Base-by-base conservation (phyloP, 1,140 invertebrate genomes). In the Conopomorpha cramerella region DNA sequence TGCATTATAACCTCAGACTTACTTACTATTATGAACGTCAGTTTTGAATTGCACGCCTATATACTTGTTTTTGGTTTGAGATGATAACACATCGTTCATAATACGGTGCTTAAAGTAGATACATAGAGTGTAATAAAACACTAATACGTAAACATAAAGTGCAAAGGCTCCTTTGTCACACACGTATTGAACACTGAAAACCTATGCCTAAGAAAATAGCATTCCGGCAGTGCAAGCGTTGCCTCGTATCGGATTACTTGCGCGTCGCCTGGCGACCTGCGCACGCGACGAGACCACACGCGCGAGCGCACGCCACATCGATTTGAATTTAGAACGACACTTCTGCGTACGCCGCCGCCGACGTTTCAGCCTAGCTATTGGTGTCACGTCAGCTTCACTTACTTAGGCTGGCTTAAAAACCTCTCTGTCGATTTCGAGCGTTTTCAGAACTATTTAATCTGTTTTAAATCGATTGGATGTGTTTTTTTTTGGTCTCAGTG, bases 221-320 rank as follows among this genome's bases (percentile, higher is more conserved):
- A 49, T 45, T 43, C 56, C 71, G 71, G 71, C 68, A 56, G 49
- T 43, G 37, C 47, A 46, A 63, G 51, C 48, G 50, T 48, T 34
- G 58, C 55, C 64, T 62, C 65, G 65, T 74, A 71, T 74, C 70
- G 61, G 56, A 65, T 74, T 74, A 71, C 70, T 54, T 63, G 57
- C 66, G 64, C 63, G 66, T 70, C 65, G 57, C 66, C 70, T 64
- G 55, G 63, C 64, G 68, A 67, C 65, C 18, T 19, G 36, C 36
- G 36, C 36, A 73, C 68, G 68, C 66, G 68, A 71, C 64, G 57
- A 47, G 70, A 71, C 70, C 66, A 74, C 66, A 71, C 70, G 55
- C 64, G 50, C 64, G 65, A 55, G 61, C 66, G 68, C 63, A 67
- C 65, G 54, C 47, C 41, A 31, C 38, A 40, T 34, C 36, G 50